phyloP scores from a whole-genome alignment of 2,113 vertebrate species.

The Turnix velox region DNA sequence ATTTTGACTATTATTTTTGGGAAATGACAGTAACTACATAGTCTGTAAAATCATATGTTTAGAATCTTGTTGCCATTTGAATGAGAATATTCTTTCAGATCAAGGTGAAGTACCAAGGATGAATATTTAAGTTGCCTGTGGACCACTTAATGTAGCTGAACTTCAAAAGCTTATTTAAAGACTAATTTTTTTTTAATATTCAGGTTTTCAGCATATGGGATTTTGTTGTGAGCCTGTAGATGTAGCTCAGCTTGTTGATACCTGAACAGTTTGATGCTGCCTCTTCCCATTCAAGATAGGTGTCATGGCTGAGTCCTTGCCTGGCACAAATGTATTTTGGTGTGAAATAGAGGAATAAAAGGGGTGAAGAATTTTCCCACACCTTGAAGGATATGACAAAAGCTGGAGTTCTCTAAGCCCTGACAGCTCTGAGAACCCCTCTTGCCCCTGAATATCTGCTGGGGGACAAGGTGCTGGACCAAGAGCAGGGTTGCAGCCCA shows the following conservation, averaged over 20 bases:
- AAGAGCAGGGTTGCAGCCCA: neutral
- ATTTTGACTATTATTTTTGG: neutral
- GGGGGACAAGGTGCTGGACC: fast-evolving
- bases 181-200: neutral
- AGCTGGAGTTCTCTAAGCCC: neutral
- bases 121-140: neutral
- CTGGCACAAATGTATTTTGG: neutral
- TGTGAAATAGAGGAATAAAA: neutral
- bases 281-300: neutral
- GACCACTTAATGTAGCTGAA: neutral
- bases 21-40: neutral
- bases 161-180: neutral
- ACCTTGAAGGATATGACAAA: neutral
- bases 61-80: neutral
- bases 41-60: no score
- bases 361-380: neutral
- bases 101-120: neutral
- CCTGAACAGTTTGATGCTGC: neutral
- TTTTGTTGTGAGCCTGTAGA: neutral
- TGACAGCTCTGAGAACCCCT: neutral
- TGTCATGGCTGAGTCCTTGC: neutral
- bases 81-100: neutral
- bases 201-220: neutral
- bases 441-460: neutral
- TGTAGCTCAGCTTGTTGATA: neutral